These are phyloP conservation scores for Drosophila mimetica DNA, from an alignment of 2,888 invertebrate species.

Conservation along the genomic window DNA sequence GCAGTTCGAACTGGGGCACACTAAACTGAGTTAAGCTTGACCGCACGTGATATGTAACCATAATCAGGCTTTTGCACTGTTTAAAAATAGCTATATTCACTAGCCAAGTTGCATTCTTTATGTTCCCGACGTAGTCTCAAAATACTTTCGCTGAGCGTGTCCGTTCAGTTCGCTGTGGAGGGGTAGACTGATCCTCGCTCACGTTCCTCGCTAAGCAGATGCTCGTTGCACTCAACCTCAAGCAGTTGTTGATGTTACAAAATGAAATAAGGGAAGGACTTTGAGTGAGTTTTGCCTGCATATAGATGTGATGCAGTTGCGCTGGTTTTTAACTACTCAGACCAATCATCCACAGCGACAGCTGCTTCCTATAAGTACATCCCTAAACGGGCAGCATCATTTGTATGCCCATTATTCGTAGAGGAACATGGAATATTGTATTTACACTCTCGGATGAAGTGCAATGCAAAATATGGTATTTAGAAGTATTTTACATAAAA, in stretches of 20 bases:
- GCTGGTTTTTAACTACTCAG: background rate
- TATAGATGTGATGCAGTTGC: background rate
- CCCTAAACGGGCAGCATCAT: background rate
- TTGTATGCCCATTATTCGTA: too few relatives aligned
- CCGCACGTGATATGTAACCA: slow-evolving; percentile 67
- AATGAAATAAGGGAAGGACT: slow-evolving; percentile 25
- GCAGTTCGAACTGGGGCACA: slow-evolving; percentile 14
- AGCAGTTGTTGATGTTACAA: background rate
- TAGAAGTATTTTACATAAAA: too few relatives aligned
- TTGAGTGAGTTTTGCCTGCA: slow-evolving; percentile 21
- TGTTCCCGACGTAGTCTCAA: background rate
- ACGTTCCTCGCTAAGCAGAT: background rate
- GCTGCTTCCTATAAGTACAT: slow-evolving; percentile 1
- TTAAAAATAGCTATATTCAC: background rate
- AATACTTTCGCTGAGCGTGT: slow-evolving; percentile 14
- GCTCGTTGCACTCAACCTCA: slow-evolving; percentile 21
- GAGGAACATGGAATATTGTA: too few relatives aligned
- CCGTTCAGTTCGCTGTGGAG: slow-evolving; percentile 27
- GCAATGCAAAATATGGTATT: too few relatives aligned
- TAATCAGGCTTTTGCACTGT: slow-evolving; percentile 34
- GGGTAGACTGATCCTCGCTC: slow-evolving; percentile 57
- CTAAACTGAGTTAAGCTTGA: slow-evolving; percentile 59
- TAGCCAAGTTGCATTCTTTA: background rate
- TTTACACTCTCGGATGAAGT: too few relatives aligned
- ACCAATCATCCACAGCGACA: slow-evolving; percentile 1